These are phyloP conservation scores for Gasteruption jaculator DNA, from an alignment of 2,888 invertebrate species.

Conservation along the genomic window DNA sequence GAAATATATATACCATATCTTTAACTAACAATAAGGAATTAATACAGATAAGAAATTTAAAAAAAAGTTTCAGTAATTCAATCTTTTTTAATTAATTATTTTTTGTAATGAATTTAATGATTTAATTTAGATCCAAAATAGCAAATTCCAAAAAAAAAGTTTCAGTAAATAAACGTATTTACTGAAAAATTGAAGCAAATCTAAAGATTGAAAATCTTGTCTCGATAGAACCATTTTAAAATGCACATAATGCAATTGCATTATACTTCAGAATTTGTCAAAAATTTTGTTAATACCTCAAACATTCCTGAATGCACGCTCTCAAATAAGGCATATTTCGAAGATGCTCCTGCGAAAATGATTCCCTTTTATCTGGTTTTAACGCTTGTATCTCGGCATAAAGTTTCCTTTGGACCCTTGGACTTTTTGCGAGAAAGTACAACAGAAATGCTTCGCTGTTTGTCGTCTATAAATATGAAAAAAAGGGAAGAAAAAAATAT, in stretches of 20 bases:
- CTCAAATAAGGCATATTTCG: slow-evolving; percentile 56
- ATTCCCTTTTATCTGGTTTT: slow-evolving; percentile 39
- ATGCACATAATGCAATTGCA: too few relatives aligned
- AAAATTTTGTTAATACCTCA: slow-evolving; percentile 51
- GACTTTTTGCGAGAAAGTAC: slow-evolving; percentile 65
- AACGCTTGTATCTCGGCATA: slow-evolving; percentile 58
- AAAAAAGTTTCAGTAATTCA: too few relatives aligned
- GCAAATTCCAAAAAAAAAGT: too few relatives aligned
- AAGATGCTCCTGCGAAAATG: slow-evolving; percentile 35
- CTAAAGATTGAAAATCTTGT: too few relatives aligned
- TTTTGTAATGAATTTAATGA: too few relatives aligned
- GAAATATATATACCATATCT: slow-evolving; percentile 7
- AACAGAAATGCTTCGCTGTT: slow-evolving; percentile 62
- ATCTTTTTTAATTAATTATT: too few relatives aligned
- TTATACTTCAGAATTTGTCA: slow-evolving; percentile 1
- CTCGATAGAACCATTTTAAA: too few relatives aligned
- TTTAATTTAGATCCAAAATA: too few relatives aligned
- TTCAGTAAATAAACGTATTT: too few relatives aligned
- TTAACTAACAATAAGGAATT: not conserved
- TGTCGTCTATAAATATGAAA: slow-evolving; percentile 52
- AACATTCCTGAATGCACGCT: slow-evolving; percentile 63
- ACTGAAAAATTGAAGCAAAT: too few relatives aligned
- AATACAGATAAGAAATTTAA: too few relatives aligned
- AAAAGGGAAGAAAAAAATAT: not conserved
- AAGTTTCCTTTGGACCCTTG: slow-evolving; percentile 60